A percentile compares a stretch with the other conserved stretches of the same genome.
Conservation (phyloP, 1,140 invertebrate species). For the Penaeus vannamei region DNA sequence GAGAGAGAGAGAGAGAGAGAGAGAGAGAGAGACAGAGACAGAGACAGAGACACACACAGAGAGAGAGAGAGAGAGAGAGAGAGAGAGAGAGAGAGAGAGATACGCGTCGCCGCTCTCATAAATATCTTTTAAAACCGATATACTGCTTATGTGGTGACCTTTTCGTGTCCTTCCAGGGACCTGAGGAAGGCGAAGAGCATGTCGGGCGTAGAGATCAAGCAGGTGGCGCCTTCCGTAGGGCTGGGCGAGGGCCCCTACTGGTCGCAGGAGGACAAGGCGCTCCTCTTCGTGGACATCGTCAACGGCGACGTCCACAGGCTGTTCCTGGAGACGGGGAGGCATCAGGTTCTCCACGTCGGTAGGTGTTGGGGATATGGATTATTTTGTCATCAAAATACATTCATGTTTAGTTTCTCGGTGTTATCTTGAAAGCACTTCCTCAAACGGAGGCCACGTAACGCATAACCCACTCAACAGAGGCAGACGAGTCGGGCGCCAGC, state of each 20-base stretch:
- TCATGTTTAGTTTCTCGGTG: too few species aligned
- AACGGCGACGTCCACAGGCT: conserved; percentile 75
- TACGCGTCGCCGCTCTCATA: too few species aligned
- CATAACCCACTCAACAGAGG: conserved; percentile 49
- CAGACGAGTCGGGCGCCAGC: conserved; percentile 25
- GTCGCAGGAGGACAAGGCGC: conserved; percentile 74
- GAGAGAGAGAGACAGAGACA: too few species aligned
- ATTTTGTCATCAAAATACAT: too few species aligned
- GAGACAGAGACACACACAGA: too few species aligned
- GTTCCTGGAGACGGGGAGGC: conserved; percentile 72
- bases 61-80: too few species aligned
- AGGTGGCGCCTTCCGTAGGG: background rate
- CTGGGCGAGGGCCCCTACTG: conserved; percentile 78
- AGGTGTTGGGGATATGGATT: background rate
- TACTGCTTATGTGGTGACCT: too few species aligned
- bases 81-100: too few species aligned
- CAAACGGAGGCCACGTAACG: background rate
- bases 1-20: too few species aligned
- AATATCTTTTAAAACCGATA: too few species aligned
- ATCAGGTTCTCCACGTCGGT: conserved; percentile 69
- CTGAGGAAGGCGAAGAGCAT: background rate
- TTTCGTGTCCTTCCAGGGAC: too few species aligned
- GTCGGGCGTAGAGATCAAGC: conserved; percentile 18
- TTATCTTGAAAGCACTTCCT: too few species aligned
- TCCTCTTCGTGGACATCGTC: conserved; percentile 78